phyloP scores from a whole-genome alignment of 2,797 vertebrate species.

The Antennarius maculatus region DNA sequence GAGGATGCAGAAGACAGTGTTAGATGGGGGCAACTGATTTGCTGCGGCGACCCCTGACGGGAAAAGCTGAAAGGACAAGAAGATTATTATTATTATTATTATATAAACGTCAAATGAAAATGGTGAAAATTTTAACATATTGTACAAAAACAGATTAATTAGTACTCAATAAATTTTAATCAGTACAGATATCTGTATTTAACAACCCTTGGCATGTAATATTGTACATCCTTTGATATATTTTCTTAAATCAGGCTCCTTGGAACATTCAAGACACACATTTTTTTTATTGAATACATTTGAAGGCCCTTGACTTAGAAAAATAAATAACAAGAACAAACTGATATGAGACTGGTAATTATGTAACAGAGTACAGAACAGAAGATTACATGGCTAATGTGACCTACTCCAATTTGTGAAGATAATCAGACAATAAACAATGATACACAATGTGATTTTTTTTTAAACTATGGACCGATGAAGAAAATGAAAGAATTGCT shows the following conservation, averaged over 20 bases:
- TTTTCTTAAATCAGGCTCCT: background rate
- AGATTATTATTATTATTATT: too few relatives aligned
- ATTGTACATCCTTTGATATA: too few relatives aligned
- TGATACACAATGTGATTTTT: background rate
- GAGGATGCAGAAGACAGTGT: too few relatives aligned
- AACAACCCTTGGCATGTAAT: too few relatives aligned
- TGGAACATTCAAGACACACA: background rate
- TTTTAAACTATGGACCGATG: background rate
- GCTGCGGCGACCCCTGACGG: too few relatives aligned
- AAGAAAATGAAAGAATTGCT: background rate
- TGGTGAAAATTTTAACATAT: too few relatives aligned
- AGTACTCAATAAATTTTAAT: too few relatives aligned
- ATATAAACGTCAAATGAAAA: too few relatives aligned
- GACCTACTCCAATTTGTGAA: constrained; percentile 21
- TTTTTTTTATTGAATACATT: background rate
- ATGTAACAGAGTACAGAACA: background rate
- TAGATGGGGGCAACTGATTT: too few relatives aligned
- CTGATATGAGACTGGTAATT: constrained; percentile 5
- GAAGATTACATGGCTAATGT: constrained; percentile 3
- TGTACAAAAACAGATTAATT: too few relatives aligned
- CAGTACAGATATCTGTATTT: too few relatives aligned
- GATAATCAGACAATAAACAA: constrained; percentile 1
- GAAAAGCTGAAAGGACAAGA: too few relatives aligned
- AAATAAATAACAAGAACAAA: constrained; percentile 6
- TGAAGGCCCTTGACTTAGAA: background rate